Evolutionary conservation across 53 echinoderm and acorn worm species (phyloP).

Genomic region (Hippasteria phrygiana): DNA sequence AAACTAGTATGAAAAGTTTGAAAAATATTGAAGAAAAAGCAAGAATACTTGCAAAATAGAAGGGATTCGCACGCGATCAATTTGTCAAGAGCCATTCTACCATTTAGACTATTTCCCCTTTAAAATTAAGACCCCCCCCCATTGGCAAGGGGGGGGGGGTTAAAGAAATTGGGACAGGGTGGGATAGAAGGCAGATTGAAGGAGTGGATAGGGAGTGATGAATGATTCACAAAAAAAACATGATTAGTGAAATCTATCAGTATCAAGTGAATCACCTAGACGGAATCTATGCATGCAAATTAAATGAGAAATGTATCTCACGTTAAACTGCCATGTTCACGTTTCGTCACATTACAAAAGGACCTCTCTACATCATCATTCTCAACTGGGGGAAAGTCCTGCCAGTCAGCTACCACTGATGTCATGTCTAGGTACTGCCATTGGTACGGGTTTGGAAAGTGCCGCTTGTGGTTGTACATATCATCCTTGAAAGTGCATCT

Average conservation of each 20-base stretch:
- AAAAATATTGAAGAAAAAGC: no score
- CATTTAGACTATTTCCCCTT: no score
- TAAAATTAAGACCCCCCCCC: no score
- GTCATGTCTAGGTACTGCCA: constrained; percentile 27
- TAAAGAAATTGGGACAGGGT: no score
- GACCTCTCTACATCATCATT: constrained; percentile 7
- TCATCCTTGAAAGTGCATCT: constrained; percentile 13
- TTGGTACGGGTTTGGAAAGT: constrained; percentile 16
- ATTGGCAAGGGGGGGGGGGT: no score
- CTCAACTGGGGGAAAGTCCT: background rate
- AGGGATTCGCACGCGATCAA: no score
- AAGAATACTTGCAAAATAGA: no score
- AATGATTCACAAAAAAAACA: background rate
- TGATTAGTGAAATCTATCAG: background rate
- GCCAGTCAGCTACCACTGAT: background rate
- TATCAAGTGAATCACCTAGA: no score
- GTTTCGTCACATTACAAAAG: constrained; percentile 6
- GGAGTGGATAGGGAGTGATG: no score
- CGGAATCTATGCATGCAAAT: background rate
- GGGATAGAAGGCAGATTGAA: no score
- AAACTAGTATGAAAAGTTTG: no score
- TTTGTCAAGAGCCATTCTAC: no score
- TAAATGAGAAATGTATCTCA: background rate
- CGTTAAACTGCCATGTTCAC: background rate
- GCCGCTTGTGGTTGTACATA: constrained; percentile 49